These are phyloP conservation scores for Chitala chitala DNA, from an alignment of 2,113 vertebrate genomes.

Conservation along the genomic window DNA sequence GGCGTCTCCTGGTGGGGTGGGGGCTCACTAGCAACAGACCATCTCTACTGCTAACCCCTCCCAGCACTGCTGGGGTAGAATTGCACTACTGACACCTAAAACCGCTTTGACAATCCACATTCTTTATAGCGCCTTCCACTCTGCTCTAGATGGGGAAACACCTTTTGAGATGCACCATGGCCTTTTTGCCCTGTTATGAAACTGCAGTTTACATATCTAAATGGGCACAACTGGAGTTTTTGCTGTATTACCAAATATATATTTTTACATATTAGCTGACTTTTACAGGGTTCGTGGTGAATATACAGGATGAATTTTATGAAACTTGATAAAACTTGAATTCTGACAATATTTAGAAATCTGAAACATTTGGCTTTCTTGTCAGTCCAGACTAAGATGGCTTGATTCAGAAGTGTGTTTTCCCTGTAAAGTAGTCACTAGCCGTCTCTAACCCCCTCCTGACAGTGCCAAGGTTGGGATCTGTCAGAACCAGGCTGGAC, in stretches of 20 bases:
- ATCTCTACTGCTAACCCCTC: slow-evolving; percentile 69
- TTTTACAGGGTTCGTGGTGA: no score
- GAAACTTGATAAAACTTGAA: not conserved
- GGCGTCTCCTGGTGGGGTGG: slow-evolving; percentile 31
- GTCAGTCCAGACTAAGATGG: slow-evolving; percentile 29
- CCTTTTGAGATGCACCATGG: slow-evolving; percentile 30
- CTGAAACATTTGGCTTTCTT: not conserved
- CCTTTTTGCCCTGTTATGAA: not conserved
- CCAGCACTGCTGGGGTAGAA: slow-evolving; percentile 46
- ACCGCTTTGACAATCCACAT: slow-evolving; percentile 48
- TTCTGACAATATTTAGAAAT: not conserved
- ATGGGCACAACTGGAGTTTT: no score
- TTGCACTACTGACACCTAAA: slow-evolving; percentile 52
- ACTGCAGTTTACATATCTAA: slow-evolving; percentile 1
- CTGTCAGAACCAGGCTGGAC: slow-evolving; percentile 17
- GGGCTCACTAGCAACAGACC: slow-evolving; percentile 49
- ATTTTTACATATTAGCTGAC: no score
- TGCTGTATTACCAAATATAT: no score
- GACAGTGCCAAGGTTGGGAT: slow-evolving; percentile 41
- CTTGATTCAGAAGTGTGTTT: slow-evolving; percentile 44
- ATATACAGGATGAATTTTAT: not conserved
- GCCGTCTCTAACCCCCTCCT: slow-evolving; percentile 34
- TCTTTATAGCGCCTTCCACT: slow-evolving; percentile 18
- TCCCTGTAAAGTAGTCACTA: slow-evolving; percentile 24
- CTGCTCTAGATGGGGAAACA: slow-evolving; percentile 31